These are phyloP conservation scores for Grantiella picta DNA, from an alignment of 2,113 vertebrate species.

Conservation along the genomic window DNA sequence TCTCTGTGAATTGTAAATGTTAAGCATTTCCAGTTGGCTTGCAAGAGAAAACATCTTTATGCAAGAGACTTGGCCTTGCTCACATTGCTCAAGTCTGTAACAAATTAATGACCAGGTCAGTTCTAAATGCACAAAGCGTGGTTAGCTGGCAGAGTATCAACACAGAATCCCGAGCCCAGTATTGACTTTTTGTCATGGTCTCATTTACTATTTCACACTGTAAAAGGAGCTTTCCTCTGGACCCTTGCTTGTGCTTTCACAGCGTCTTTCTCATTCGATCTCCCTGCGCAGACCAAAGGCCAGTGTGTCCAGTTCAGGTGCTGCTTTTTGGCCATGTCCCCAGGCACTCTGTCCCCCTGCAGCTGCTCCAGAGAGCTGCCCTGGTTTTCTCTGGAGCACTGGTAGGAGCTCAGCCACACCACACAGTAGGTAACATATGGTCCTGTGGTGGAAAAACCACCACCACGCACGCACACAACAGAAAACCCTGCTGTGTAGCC, in stretches of 20 bases:
- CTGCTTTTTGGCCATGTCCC: background rate
- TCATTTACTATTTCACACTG: slow-evolving; percentile 13
- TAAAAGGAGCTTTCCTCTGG: slow-evolving; percentile 20
- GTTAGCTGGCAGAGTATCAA: slow-evolving; percentile 16
- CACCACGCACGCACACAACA: background rate
- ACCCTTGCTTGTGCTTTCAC: background rate
- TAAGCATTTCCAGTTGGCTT: slow-evolving; percentile 41
- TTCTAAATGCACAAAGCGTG: background rate
- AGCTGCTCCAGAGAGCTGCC: background rate
- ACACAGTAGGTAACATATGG: background rate
- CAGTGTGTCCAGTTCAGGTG: background rate
- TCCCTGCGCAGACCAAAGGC: background rate
- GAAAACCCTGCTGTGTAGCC: background rate
- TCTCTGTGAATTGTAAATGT: background rate
- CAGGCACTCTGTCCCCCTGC: background rate
- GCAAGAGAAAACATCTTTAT: slow-evolving; percentile 21
- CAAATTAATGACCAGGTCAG: slow-evolving; percentile 60
- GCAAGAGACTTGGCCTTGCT: slow-evolving; percentile 50
- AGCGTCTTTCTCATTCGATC: background rate
- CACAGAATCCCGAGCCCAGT: background rate
- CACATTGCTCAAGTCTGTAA: slow-evolving; percentile 28
- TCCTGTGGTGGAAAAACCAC: background rate
- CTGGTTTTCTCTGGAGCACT: background rate
- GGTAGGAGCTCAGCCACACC: background rate
- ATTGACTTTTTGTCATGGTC: slow-evolving; percentile 39